A percentile compares a stretch with the other conserved stretches of the same genome.
These are phyloP conservation scores for Chloropsis cyanopogon DNA, from an alignment of 2,113 vertebrate genomes.

Conservation along the genomic window DNA sequence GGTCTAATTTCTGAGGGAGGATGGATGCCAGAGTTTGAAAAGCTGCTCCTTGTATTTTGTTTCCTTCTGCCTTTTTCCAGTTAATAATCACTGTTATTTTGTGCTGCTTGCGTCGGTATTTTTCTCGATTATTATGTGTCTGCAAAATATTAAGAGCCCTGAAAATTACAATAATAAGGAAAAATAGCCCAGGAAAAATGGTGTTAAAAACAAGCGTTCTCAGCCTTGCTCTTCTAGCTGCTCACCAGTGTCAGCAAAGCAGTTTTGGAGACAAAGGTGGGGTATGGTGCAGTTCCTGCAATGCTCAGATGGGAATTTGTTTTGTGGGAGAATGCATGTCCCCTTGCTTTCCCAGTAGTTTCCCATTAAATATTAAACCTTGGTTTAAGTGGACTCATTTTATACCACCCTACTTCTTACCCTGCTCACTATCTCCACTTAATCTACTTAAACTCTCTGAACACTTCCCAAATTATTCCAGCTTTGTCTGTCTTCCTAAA, in stretches of 20 bases:
- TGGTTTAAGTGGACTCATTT: background rate
- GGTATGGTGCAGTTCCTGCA: background rate
- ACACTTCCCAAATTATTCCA: background rate
- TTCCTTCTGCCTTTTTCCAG: constrained; percentile 5
- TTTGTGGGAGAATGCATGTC: background rate
- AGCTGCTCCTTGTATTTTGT: background rate
- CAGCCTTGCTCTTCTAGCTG: background rate
- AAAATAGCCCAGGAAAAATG: background rate
- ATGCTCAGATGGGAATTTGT: background rate
- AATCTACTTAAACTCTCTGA: background rate
- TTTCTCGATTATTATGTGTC: constrained; percentile 2
- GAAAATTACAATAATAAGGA: constrained; percentile 10
- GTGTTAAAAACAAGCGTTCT: background rate
- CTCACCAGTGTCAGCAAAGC: background rate
- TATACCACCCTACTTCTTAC: background rate
- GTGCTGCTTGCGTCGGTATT: background rate
- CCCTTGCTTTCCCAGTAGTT: background rate
- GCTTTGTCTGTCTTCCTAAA: background rate
- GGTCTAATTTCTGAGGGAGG: background rate
- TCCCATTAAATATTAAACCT: background rate
- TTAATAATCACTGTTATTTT: constrained; percentile 17
- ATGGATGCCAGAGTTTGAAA: background rate
- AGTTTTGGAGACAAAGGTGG: background rate
- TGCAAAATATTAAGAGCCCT: constrained; percentile 28
- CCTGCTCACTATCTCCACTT: background rate